Evolutionary conservation across 2,797 vertebrate genomes (phyloP).

Genomic region (Neosilurus hyrtlii): DNA sequence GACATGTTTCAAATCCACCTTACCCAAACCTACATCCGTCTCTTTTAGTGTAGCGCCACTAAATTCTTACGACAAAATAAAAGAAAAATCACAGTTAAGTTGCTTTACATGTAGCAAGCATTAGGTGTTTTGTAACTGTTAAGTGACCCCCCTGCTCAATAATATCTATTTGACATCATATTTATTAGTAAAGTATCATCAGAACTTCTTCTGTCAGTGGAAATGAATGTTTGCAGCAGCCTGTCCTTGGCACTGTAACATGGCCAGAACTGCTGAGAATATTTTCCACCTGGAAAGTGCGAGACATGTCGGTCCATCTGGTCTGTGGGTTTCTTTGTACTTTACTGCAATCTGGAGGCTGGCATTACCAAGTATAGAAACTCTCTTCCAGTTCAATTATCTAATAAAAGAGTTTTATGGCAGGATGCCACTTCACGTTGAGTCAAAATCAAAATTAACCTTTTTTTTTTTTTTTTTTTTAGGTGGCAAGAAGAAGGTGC

Average conservation of each 20-base stretch:
- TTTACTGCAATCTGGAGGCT: conserved; percentile 44
- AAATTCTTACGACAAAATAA: no score
- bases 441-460: conserved; percentile 28
- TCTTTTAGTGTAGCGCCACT: no score
- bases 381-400: conserved; percentile 55
- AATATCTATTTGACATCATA: neutral
- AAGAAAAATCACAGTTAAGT: no score
- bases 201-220: neutral
- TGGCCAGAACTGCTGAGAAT: conserved; percentile 37
- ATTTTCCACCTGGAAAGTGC: conserved; percentile 57
- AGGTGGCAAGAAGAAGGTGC: conserved; percentile 33
- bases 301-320: conserved; percentile 55
- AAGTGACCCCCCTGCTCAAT: neutral
- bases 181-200: neutral
- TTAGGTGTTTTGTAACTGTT: neutral
- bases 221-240: neutral
- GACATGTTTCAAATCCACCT: no score
- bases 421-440: conserved; percentile 17
- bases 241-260: conserved; percentile 7
- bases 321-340: conserved; percentile 49
- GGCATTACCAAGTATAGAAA: conserved; percentile 43
- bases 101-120: neutral
- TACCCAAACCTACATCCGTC: no score
- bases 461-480: neutral
- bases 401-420: conserved; percentile 36